phyloP scores from a whole-genome alignment of 2,797 vertebrate species.

The Schizothorax lantsangensis region DNA sequence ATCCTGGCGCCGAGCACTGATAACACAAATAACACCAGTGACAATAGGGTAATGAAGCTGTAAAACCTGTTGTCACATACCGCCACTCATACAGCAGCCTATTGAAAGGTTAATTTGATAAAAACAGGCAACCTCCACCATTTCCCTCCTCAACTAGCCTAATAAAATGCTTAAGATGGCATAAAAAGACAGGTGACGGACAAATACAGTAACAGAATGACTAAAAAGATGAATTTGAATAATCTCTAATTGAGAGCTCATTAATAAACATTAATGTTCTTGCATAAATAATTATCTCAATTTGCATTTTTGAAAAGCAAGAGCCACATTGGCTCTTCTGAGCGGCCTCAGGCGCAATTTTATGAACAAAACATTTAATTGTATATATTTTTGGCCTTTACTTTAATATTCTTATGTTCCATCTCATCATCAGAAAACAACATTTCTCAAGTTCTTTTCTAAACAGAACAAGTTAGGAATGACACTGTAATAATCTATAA shows the following conservation, averaged over 20 bases:
- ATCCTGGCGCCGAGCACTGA: slow-evolving; percentile 69
- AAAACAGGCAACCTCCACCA: neutral
- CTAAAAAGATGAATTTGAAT: neutral
- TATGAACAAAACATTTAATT: too few relatives aligned
- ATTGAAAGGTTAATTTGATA: slow-evolving; percentile 23
- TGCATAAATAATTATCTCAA: neutral
- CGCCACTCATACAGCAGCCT: slow-evolving; percentile 44
- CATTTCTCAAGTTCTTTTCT: slow-evolving; percentile 72
- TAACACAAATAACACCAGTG: slow-evolving; percentile 64
- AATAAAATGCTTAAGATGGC: neutral
- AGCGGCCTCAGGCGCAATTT: neutral
- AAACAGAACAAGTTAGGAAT: slow-evolving; percentile 2
- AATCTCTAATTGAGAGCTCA: neutral
- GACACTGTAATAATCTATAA: neutral
- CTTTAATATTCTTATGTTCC: neutral
- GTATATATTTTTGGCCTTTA: neutral
- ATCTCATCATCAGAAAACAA: neutral
- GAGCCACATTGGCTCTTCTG: neutral
- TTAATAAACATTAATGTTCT: neutral
- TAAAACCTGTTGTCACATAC: slow-evolving; percentile 54
- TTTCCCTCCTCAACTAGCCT: neutral
- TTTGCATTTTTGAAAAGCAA: too few relatives aligned
- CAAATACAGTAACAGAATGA: neutral
- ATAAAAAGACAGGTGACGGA: neutral
- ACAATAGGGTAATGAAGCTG: slow-evolving; percentile 63